Percentiles rank a stretch among this genome's conserved stretches.
Conservation (phyloP, 2,797 vertebrate species). For the Protosalanx chinensis region DNA sequence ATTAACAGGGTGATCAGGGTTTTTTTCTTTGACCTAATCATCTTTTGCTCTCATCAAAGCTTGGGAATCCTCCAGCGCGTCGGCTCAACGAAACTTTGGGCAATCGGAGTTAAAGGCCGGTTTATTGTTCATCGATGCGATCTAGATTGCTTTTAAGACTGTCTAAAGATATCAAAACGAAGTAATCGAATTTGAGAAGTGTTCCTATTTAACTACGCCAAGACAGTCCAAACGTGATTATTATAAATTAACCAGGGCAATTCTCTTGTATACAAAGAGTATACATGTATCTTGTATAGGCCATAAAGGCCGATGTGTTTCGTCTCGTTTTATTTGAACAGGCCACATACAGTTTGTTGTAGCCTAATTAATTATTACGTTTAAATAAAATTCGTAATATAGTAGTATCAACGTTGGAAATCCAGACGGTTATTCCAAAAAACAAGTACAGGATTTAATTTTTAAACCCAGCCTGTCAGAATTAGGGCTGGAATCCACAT, state of each 20-base stretch:
- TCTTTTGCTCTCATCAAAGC: conserved; percentile 33
- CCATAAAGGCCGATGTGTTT: background rate
- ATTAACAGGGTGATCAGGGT: conserved; percentile 54
- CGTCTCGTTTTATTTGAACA: background rate
- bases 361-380: no score
- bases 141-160: conserved; percentile 51
- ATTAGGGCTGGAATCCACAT: conserved; percentile 74
- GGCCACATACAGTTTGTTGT: background rate
- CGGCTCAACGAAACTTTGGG: conserved; percentile 38
- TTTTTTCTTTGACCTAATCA: conserved; percentile 37
- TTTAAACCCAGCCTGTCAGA: conserved; percentile 49
- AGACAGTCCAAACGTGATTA: conserved; percentile 23
- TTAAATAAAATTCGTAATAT: no score
- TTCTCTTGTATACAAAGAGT: background rate
- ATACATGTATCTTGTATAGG: no score
- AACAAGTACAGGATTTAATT: conserved; percentile 30
- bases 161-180: conserved; percentile 45
- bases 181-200: conserved; percentile 49
- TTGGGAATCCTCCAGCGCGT: conserved; percentile 26
- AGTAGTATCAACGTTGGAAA: background rate
- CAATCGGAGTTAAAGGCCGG: background rate
- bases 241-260: background rate
- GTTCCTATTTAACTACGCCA: conserved; percentile 23
- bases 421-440: conserved; percentile 6
- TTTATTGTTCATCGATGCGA: conserved; percentile 48